Evolutionary conservation across 2,888 invertebrate genomes (phyloP).

Genomic region (Epicampocera succincta): DNA sequence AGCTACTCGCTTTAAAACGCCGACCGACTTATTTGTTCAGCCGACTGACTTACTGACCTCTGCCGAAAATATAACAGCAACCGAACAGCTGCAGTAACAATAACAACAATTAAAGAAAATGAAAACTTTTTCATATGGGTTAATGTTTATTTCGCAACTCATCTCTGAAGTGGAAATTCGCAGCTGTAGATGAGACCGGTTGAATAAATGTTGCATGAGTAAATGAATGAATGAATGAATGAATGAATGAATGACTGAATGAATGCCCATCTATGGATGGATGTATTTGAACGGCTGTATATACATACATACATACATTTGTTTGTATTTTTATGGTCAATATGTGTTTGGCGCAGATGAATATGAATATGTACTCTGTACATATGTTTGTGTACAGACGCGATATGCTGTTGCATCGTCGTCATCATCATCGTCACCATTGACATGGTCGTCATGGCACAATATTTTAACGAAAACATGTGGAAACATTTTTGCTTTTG

Average conservation of each 20-base stretch:
- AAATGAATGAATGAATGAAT: not conserved
- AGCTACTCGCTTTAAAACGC: too few species aligned
- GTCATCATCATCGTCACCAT: constrained; percentile 31
- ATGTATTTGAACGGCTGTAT: not conserved
- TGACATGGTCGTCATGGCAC: constrained; percentile 43
- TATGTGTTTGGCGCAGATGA: constrained; percentile 10
- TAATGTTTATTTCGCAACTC: constrained; percentile 18
- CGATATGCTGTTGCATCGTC: constrained; percentile 35
- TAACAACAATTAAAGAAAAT: constrained; percentile 4
- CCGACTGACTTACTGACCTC: constrained; percentile 1
- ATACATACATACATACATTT: not conserved
- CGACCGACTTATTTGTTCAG: not conserved
- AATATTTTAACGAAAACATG: constrained; percentile 38
- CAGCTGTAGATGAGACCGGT: constrained; percentile 4
- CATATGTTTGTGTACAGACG: constrained; percentile 1
- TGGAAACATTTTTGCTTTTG: constrained; percentile 26
- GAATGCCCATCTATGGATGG: not conserved
- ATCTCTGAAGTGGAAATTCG: constrained; percentile 25
- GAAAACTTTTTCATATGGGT: constrained; percentile 25
- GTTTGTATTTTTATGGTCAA: constrained; percentile 7
- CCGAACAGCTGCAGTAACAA: not conserved
- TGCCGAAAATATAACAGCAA: not conserved
- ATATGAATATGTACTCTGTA: too few species aligned
- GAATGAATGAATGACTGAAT: not conserved
- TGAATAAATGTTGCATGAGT: not conserved